A percentile compares a stretch with the other conserved stretches of the same genome.
Evolutionary conservation across 2,797 vertebrate species (phyloP).

Genomic region (Leptatherina wallacei): DNA sequence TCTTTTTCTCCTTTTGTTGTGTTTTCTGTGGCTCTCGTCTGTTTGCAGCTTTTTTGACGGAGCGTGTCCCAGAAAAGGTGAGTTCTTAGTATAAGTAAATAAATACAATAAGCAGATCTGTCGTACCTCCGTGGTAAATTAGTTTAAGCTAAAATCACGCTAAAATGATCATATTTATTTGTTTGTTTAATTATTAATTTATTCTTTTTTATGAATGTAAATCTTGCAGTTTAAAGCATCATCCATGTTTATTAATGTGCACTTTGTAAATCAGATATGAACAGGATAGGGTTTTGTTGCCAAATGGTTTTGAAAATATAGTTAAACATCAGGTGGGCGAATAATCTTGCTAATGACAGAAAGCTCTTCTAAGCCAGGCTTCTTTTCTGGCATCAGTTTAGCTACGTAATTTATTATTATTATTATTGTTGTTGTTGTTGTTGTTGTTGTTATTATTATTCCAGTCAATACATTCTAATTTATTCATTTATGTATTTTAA

Average conservation of each 20-base stretch:
- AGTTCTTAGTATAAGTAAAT: background rate
- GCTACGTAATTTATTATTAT: too few species aligned
- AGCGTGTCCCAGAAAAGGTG: constrained; percentile 78
- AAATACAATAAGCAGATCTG: background rate
- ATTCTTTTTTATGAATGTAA: background rate
- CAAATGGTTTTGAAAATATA: background rate
- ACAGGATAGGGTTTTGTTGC: background rate
- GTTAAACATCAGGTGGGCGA: too few species aligned
- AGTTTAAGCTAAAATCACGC: background rate
- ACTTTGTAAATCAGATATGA: too few species aligned
- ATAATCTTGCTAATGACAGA: too few species aligned
- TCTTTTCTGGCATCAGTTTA: too few species aligned
- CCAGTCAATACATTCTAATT: too few species aligned
- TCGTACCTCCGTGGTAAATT: background rate
- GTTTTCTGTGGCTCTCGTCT: constrained; percentile 22
- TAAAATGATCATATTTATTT: background rate
- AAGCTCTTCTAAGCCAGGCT: too few species aligned
- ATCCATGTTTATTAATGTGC: background rate
- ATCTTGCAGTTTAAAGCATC: background rate
- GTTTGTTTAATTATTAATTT: background rate
- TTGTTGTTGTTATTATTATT: too few species aligned
- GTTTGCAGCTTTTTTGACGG: constrained; percentile 46
- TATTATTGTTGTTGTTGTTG: too few species aligned
- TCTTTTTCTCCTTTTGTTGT: constrained; percentile 46
- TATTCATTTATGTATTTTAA: too few species aligned